Conservation (phyloP, 2,888 invertebrate genomes). For the Anticlea derivata region DNA sequence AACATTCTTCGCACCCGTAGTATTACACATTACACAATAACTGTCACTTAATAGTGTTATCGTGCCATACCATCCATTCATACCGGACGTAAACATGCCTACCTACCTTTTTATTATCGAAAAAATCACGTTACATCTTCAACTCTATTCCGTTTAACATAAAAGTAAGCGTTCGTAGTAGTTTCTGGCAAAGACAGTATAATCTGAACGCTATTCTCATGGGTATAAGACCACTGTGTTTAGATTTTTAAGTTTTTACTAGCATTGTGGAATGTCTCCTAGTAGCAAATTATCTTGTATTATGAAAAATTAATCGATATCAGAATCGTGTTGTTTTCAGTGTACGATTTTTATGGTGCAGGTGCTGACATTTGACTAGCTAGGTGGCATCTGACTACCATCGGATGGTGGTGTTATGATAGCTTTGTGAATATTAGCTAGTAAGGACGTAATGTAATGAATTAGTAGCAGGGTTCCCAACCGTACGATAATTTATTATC, state of each 20-base stretch:
- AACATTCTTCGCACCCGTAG: constrained; percentile 6
- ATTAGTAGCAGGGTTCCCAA: too few relatives aligned
- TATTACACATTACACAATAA: constrained; percentile 1
- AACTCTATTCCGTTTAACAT: not conserved
- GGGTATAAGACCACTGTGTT: not conserved
- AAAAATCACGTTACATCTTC: constrained; percentile 1
- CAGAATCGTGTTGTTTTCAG: constrained; percentile 33
- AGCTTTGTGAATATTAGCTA: not conserved
- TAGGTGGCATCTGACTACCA: too few relatives aligned
- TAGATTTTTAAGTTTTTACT: constrained; percentile 11
- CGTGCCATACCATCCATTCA: constrained; percentile 23
- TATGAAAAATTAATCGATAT: constrained; percentile 31
- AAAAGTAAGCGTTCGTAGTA: too few relatives aligned
- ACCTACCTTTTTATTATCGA: constrained; percentile 2
- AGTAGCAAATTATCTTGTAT: constrained; percentile 27
- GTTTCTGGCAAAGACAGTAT: too few relatives aligned
- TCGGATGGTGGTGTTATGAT: not conserved
- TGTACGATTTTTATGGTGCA: constrained; percentile 16
- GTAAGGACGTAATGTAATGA: too few relatives aligned
- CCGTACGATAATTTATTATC: too few relatives aligned
- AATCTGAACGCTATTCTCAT: constrained; percentile 8
- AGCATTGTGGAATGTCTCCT: constrained; percentile 20
- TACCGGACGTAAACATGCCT: constrained; percentile 16
- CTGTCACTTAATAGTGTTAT: constrained; percentile 10
- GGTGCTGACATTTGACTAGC: not conserved